Conservation (phyloP, 2,113 vertebrate species). For the Phocoena sinus region DNA sequence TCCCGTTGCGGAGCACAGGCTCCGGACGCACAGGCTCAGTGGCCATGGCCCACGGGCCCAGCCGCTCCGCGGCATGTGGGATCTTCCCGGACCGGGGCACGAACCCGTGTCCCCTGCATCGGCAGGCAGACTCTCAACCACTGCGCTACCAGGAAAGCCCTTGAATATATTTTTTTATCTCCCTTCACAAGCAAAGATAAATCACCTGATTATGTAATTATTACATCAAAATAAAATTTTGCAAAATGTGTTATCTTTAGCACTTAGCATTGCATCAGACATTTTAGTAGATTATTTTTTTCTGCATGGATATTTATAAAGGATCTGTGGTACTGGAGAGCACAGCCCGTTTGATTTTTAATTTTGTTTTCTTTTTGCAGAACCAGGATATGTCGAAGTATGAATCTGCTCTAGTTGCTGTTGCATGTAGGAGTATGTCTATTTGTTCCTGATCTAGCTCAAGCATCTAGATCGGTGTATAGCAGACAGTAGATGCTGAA, state of each 20-base stretch:
- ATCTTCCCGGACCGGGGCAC: too few species aligned
- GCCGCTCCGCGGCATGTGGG: too few species aligned
- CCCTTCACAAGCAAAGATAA: neutral
- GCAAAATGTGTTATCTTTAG: neutral
- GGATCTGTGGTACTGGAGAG: neutral
- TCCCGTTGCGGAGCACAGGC: too few species aligned
- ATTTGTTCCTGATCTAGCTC: neutral
- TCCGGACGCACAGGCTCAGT: accelerated
- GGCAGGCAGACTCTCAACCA: too few species aligned
- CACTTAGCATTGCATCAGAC: neutral
- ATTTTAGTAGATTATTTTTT: neutral
- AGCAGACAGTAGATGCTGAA: neutral
- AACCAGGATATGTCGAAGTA: neutral
- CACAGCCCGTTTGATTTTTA: neutral
- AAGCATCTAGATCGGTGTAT: neutral
- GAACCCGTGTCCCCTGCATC: too few species aligned
- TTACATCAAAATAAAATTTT: neutral
- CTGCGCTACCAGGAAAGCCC: too few species aligned
- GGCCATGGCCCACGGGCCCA: too few species aligned
- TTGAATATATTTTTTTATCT: neutral
- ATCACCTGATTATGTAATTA: neutral
- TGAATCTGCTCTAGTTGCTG: neutral
- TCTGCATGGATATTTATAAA: neutral
- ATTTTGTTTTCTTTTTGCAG: neutral
- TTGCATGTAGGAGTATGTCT: neutral